phyloP scores from a whole-genome alignment of 1,140 invertebrate genomes.

The Dolichoris vasculosae region DNA sequence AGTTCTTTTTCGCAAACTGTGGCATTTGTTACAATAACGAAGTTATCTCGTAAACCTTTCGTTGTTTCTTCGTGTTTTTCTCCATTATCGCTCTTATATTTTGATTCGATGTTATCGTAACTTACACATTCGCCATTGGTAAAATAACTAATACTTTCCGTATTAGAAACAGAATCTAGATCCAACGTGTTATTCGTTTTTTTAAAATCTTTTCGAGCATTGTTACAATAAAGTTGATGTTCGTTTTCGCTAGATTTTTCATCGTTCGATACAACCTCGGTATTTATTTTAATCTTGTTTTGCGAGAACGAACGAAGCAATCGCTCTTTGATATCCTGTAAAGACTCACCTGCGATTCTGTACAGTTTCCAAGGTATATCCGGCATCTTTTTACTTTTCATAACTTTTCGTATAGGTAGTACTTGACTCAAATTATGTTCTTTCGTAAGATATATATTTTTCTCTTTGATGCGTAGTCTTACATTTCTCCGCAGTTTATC shows the following conservation, averaged over 20 bases:
- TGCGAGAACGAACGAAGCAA: neutral
- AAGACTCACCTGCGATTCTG: constrained; percentile 46
- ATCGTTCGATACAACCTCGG: neutral
- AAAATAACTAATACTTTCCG: constrained; percentile 29
- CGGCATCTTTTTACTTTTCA: constrained; percentile 43
- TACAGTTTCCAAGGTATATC: constrained; percentile 48
- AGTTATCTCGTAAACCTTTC: neutral
- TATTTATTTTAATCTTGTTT: constrained; percentile 4
- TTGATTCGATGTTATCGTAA: neutral
- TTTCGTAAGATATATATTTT: constrained; percentile 1
- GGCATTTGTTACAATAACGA: neutral
- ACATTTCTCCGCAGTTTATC: neutral
- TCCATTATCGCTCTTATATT: neutral
- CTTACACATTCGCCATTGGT: constrained; percentile 30
- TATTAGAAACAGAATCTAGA: constrained; percentile 44
- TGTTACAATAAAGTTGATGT: neutral
- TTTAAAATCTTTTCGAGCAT: neutral
- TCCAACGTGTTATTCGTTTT: neutral
- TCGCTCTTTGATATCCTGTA: constrained; percentile 38
- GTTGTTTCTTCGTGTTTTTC: neutral
- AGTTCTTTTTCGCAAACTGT: neutral
- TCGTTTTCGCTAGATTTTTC: neutral
- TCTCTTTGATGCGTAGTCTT: constrained; percentile 8
- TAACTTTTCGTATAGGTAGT: constrained; percentile 19
- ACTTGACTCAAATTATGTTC: constrained; percentile 24